These are phyloP conservation scores for Apogon hyalosoma DNA, from an alignment of 2,797 vertebrate species.

Conservation along the genomic window DNA sequence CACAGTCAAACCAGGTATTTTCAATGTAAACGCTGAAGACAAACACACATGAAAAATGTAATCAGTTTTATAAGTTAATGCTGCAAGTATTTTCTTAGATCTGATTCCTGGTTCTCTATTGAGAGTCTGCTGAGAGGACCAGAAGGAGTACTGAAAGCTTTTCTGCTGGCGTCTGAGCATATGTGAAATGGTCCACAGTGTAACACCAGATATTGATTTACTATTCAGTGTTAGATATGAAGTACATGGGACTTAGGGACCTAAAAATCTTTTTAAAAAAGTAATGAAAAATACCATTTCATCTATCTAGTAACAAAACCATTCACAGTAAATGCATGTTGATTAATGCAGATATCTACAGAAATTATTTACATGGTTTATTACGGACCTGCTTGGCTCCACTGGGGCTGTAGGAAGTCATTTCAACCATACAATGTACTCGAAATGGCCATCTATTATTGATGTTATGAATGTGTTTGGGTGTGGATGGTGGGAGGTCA, in stretches of 20 bases:
- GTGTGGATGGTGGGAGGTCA: slow-evolving; percentile 15
- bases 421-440: background rate
- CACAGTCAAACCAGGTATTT: slow-evolving; percentile 9
- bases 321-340: no score
- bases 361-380: background rate
- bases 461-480: slow-evolving; percentile 15
- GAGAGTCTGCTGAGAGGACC: no score
- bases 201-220: slow-evolving; percentile 30
- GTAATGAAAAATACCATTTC: background rate
- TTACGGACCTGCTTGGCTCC: background rate
- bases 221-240: slow-evolving; percentile 2
- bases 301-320: no score
- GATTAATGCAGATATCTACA: background rate
- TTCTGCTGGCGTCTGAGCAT: slow-evolving; percentile 31
- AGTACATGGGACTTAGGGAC: background rate
- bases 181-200: background rate
- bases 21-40: background rate
- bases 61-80: slow-evolving; percentile 31
- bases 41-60: slow-evolving; percentile 1
- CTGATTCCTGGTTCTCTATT: background rate
- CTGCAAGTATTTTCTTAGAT: slow-evolving; percentile 18
- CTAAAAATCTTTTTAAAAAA: background rate
- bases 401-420: background rate
- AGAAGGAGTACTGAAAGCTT: slow-evolving; percentile 28
- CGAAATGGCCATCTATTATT: background rate